Evolutionary conservation across 2,797 vertebrate species (phyloP).

Genomic region (Squalus acanthias): DNA sequence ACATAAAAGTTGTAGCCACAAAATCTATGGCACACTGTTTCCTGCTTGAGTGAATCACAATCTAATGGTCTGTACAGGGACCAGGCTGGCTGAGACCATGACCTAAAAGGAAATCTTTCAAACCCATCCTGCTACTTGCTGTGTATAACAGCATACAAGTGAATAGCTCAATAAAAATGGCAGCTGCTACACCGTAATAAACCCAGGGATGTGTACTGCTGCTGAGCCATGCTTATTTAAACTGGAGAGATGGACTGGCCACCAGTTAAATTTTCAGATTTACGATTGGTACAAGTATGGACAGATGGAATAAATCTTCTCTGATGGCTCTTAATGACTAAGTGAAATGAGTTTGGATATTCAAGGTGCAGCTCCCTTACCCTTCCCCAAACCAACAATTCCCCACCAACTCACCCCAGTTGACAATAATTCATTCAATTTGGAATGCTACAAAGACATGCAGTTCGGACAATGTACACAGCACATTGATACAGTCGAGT

Average conservation of each 20-base stretch:
- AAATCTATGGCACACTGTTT: background rate
- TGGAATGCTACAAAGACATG: background rate
- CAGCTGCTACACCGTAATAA: background rate
- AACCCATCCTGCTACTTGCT: background rate
- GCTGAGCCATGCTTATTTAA: background rate
- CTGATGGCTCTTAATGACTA: background rate
- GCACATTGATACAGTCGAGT: background rate
- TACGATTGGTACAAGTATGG: background rate
- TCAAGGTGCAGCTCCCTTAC: background rate
- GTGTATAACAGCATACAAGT: background rate
- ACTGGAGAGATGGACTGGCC: background rate
- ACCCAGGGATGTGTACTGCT: background rate
- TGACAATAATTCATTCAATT: background rate
- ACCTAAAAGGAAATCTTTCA: background rate
- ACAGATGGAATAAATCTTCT: background rate
- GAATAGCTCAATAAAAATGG: background rate
- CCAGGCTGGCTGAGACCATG: background rate
- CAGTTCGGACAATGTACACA: background rate
- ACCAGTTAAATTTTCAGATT: background rate
- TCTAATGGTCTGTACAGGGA: background rate
- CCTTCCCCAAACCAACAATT: background rate
- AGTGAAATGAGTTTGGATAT: background rate
- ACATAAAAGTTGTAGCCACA: background rate
- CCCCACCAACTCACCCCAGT: background rate
- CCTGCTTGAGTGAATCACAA: background rate